Evolutionary conservation across 2,797 vertebrate species (phyloP), one percentile per base, ranked within the genome.

Genomic region (Eurystomus glaucurus): DNA sequence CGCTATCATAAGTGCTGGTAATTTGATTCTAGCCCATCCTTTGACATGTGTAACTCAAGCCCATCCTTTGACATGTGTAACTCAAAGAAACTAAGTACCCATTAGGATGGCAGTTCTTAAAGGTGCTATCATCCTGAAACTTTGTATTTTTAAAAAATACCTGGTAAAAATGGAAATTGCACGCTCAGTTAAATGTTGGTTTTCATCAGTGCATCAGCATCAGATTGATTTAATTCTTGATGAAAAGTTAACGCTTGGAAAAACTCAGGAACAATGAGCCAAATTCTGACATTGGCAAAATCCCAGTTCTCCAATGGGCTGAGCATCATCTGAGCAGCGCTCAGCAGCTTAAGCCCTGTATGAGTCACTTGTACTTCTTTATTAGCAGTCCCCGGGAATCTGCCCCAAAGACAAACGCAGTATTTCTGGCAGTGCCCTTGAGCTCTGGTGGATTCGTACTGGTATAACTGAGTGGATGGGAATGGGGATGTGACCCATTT

Each of bases 301-400:
- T 79, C 69, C 79, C 94, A 94, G 69, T 86, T 86, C 78, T 82
- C 86, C 88, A 86, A 22, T 1, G 52, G 70, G 37, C 69, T 89
- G 91, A 95, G 77, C 70, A 91, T 85, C 95, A 96, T 93, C 90
- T 93, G 75, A 91, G 70, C 93, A 85, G 57, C 0, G 2, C 70
- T 90, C 48, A 57, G 90, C 39, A 85, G 71, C 61, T 74, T 69
- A 45, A 28, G n/a, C 57, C 70, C 79, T 90, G 25, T 20, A 51
- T 93, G 96, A 94, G 69, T 93, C 96, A 95, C 93, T 95, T 57
- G 71, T 71, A 85, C 68, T 61, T 87, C 71, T 92, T 58, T 83
- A 88, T 78, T 52, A 69, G 25, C 69, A 62, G 51, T 75, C 76
- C 65, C 72, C 23, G 18, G 89, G 91, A 96, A 95, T 75, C 75